These are phyloP conservation scores for Drosophila fuyamai DNA, from an alignment of 1,140 invertebrate species.

Conservation along the genomic window DNA sequence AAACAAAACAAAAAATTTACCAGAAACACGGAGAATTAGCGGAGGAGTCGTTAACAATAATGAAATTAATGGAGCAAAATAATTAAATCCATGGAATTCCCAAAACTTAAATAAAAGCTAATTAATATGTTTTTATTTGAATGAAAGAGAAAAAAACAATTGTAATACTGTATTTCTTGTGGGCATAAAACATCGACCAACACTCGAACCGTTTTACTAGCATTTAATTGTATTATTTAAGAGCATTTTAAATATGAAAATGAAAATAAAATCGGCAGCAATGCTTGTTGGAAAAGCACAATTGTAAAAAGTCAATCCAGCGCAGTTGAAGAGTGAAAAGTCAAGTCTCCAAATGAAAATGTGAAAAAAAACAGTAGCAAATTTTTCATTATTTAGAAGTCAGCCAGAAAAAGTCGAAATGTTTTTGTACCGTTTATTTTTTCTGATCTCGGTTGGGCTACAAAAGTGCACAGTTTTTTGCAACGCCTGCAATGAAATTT, in stretches of 20 bases:
- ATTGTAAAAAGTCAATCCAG: slow-evolving; percentile 56
- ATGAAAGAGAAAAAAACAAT: slow-evolving; percentile 31
- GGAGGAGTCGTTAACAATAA: slow-evolving; percentile 42
- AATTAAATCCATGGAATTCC: slow-evolving; percentile 75
- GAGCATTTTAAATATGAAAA: slow-evolving; percentile 59
- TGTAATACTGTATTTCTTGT: slow-evolving; percentile 64
- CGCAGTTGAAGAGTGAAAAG: slow-evolving; percentile 33
- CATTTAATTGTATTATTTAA: slow-evolving; percentile 65
- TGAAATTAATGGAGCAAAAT: slow-evolving; percentile 45
- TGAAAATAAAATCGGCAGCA: slow-evolving; percentile 50
- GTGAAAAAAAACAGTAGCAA: slow-evolving; percentile 20
- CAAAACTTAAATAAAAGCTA: slow-evolving; percentile 53
- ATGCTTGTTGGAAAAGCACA: slow-evolving; percentile 45
- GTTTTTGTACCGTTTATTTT: slow-evolving; percentile 14
- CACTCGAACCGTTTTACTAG: slow-evolving; percentile 56
- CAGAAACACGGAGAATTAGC: slow-evolving; percentile 36
- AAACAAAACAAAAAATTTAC: slow-evolving; percentile 44
- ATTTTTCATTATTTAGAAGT: slow-evolving; percentile 24
- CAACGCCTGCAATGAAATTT: slow-evolving; percentile 26
- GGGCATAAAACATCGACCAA: slow-evolving; percentile 69
- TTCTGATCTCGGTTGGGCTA: slow-evolving; percentile 40
- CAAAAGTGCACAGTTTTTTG: slow-evolving; percentile 10
- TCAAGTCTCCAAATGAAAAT: slow-evolving; percentile 24
- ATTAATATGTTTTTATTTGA: slow-evolving; percentile 70
- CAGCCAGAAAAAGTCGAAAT: slow-evolving; percentile 14